A percentile compares a stretch with the other conserved stretches of the same genome.
Evolutionary conservation across 2,113 vertebrate genomes (phyloP).

Genomic region (Labrus mixtus): DNA sequence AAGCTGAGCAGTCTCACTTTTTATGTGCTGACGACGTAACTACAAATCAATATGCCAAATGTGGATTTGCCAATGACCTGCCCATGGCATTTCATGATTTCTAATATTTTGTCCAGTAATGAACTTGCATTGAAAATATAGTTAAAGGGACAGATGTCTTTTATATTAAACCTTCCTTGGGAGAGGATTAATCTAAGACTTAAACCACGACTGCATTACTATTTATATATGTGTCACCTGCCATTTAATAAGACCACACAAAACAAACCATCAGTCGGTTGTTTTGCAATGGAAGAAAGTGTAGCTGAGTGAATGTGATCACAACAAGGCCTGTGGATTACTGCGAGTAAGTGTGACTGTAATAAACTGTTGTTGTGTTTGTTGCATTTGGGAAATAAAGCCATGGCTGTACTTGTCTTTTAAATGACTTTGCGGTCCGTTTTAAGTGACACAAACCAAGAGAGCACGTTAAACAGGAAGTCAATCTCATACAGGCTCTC

Average conservation of each 20-base stretch:
- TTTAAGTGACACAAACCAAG: background rate
- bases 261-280: background rate
- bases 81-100: background rate
- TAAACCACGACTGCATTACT: background rate
- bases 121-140: background rate
- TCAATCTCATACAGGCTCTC: background rate
- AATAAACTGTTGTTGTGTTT: conserved; percentile 17
- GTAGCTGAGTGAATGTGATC: background rate
- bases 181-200: no score
- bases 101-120: background rate
- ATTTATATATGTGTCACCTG: background rate
- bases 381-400: conserved; percentile 36
- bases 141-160: background rate
- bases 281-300: background rate
- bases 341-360: background rate
- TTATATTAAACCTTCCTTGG: background rate
- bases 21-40: background rate
- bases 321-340: background rate
- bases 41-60: background rate
- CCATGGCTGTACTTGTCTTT: background rate
- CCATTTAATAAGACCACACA: background rate
- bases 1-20: background rate
- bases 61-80: background rate
- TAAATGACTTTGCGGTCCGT: background rate
- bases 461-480: no score